phyloP scores from a whole-genome alignment of 2,888 invertebrate species.

The Rhagonycha fulva region DNA sequence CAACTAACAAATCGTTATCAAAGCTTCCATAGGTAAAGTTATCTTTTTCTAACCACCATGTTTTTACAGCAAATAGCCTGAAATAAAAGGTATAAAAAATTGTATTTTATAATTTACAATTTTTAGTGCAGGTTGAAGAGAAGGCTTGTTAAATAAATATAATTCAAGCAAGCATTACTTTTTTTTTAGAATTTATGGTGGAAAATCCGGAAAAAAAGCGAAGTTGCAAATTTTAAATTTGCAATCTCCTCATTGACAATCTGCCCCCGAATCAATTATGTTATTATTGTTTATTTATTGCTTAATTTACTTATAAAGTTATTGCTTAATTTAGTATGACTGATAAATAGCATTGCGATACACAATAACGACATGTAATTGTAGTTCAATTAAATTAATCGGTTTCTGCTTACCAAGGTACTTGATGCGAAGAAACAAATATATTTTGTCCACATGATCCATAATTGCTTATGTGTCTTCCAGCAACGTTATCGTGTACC shows the following conservation, averaged over 20 bases:
- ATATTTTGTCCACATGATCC: slow-evolving; percentile 83
- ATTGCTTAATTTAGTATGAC: background rate
- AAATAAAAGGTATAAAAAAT: slow-evolving; percentile 35
- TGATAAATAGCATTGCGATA: background rate
- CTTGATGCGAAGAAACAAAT: slow-evolving; percentile 77
- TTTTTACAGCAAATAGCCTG: slow-evolving; percentile 80
- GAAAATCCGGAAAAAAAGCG: too few species aligned
- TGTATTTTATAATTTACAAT: too few species aligned
- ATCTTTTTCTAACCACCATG: slow-evolving; percentile 77
- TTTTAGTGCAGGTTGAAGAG: too few species aligned
- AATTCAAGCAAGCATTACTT: too few species aligned
- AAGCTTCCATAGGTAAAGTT: slow-evolving; percentile 73
- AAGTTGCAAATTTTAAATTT: too few species aligned
- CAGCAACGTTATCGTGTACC: slow-evolving; percentile 69
- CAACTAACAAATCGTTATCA: slow-evolving; percentile 62
- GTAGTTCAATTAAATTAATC: background rate
- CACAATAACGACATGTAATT: background rate
- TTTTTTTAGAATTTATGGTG: too few species aligned
- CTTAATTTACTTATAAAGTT: background rate
- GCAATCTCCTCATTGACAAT: background rate
- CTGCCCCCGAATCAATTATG: background rate
- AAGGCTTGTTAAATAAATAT: too few species aligned
- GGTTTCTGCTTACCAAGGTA: slow-evolving; percentile 70
- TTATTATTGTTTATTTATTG: background rate
- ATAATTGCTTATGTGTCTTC: slow-evolving; percentile 67